These are phyloP conservation scores for Micrasema minimum DNA, from an alignment of 1,140 invertebrate species.

Conservation along the genomic window DNA sequence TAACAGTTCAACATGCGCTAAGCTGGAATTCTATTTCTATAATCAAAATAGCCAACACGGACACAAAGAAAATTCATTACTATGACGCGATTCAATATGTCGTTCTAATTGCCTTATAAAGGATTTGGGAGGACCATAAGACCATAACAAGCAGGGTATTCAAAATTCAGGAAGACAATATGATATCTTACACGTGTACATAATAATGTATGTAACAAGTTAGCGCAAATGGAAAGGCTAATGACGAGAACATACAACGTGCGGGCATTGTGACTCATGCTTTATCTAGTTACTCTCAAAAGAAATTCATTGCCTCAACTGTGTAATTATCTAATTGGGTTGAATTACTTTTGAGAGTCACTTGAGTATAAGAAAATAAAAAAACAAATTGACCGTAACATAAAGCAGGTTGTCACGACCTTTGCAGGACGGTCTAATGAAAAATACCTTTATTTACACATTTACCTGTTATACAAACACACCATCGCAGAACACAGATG, in stretches of 20 bases:
- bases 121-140: constrained; percentile 7
- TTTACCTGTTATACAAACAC: constrained; percentile 28
- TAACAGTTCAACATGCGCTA: not conserved
- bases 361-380: constrained; percentile 1
- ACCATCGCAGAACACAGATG: constrained; percentile 23
- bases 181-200: constrained; percentile 16
- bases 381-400: not conserved
- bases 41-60: not conserved
- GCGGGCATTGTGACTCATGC: constrained; percentile 52
- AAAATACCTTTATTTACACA: constrained; percentile 24
- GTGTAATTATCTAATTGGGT: too few relatives aligned
- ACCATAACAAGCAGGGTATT: constrained; percentile 16
- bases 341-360: constrained; percentile 14
- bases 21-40: too few relatives aligned
- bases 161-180: not conserved
- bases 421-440: constrained; percentile 6
- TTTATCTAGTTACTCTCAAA: constrained; percentile 41
- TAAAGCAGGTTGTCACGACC: not conserved
- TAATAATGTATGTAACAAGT: constrained; percentile 1
- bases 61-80: not conserved
- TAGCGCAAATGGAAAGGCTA: constrained; percentile 27
- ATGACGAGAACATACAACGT: constrained; percentile 49
- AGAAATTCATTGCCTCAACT: too few relatives aligned
- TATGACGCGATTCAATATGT: too few relatives aligned
- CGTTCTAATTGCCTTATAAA: constrained; percentile 10